phyloP scores from a whole-genome alignment of 92 coral and sea anemone genomes.

The Parazoanthus atlanticus region DNA sequence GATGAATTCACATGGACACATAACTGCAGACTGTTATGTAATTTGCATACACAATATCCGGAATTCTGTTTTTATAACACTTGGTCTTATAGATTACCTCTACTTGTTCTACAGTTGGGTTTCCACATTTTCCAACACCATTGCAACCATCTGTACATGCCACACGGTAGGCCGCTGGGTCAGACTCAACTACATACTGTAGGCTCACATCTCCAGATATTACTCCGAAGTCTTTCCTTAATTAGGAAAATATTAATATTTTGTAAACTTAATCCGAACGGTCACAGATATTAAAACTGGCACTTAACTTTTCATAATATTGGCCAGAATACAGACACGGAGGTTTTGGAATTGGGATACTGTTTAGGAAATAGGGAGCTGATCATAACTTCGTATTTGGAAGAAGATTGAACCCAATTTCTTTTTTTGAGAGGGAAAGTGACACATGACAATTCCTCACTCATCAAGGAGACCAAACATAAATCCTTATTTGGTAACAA shows the following conservation, averaged over 20 bases:
- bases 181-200: constrained; percentile 66
- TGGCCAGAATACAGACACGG: not conserved
- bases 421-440: too few species aligned
- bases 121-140: constrained; percentile 76
- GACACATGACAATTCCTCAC: not conserved
- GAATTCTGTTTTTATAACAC: too few species aligned
- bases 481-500: not conserved
- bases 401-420: too few species aligned
- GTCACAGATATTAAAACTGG: too few species aligned
- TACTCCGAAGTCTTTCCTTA: constrained; percentile 59
- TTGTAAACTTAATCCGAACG: not conserved
- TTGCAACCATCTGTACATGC: constrained; percentile 67
- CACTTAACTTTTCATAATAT: too few species aligned
- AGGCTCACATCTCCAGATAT: constrained; percentile 64
- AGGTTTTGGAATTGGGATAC: not conserved
- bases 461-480: not conserved
- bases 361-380: not conserved
- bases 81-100: constrained; percentile 49
- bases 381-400: not conserved
- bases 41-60: too few species aligned
- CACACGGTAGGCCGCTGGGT: constrained; percentile 68
- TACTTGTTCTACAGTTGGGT: constrained; percentile 73
- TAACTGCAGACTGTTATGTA: too few species aligned
- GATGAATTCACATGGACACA: too few species aligned
- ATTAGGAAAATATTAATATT: not conserved